Evolutionary conservation across 2,797 vertebrate genomes (phyloP).

Genomic region (Chaunax sp.): DNA sequence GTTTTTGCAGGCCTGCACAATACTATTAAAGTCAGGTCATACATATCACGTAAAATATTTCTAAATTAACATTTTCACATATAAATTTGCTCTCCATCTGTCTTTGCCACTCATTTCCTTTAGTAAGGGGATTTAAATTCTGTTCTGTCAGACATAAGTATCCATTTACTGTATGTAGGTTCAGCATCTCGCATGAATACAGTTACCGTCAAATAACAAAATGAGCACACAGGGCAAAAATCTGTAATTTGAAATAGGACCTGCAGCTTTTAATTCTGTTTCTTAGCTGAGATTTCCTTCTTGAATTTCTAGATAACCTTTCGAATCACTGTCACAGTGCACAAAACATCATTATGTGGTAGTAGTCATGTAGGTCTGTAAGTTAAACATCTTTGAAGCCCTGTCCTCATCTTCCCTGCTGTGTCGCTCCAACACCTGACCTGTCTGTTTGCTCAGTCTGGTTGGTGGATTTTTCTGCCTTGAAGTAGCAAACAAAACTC

Average conservation of each 20-base stretch:
- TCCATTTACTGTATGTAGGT: no score
- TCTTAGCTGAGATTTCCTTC: no score
- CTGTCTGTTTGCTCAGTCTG: slow-evolving; percentile 9
- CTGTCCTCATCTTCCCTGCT: not conserved
- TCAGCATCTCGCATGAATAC: not conserved
- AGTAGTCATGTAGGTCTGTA: not conserved
- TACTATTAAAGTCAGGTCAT: not conserved
- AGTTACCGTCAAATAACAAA: no score
- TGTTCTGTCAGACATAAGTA: slow-evolving; percentile 1
- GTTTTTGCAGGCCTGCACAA: not conserved
- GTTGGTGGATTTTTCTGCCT: not conserved
- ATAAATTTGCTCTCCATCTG: not conserved
- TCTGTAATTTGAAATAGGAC: no score
- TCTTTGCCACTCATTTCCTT: not conserved
- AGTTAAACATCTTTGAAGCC: not conserved
- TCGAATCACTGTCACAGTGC: no score
- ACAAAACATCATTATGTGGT: no score
- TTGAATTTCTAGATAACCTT: no score
- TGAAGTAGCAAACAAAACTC: not conserved
- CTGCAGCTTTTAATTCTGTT: no score
- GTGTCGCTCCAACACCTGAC: not conserved
- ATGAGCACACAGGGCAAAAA: no score
- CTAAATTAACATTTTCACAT: not conserved
- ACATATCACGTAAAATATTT: not conserved
- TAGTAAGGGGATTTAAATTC: not conserved